Percentiles rank a stretch among this genome's conserved stretches.
phyloP scores from a whole-genome alignment of 2,797 vertebrate genomes.

The Macroramphosus scolopax region DNA sequence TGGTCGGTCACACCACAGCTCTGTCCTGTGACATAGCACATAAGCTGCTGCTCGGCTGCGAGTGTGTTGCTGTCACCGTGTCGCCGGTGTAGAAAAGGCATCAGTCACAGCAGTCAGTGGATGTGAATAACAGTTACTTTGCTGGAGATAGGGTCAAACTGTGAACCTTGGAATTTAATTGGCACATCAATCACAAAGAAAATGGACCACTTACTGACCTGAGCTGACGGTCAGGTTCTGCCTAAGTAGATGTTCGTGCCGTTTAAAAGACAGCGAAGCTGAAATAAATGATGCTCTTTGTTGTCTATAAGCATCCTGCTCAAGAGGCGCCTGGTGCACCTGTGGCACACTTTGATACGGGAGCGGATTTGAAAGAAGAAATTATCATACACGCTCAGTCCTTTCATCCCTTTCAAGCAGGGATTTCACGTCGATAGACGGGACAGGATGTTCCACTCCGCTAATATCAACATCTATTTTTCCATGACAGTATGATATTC shows the following conservation, averaged over 20 bases:
- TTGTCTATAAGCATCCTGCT: too few species aligned
- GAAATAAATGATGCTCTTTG: conserved; percentile 4
- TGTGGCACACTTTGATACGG: neutral
- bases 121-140: neutral
- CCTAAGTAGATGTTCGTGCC: neutral
- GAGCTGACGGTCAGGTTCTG: neutral
- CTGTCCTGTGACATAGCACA: too few species aligned
- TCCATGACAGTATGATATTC: neutral
- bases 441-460: conserved; percentile 1
- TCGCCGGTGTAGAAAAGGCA: too few species aligned
- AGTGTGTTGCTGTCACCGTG: neutral
- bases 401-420: conserved; percentile 1
- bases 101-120: neutral
- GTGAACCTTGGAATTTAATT: too few species aligned
- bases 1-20: too few species aligned
- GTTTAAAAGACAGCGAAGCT: neutral
- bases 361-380: neutral
- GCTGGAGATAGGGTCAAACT: neutral
- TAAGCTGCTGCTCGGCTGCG: neutral
- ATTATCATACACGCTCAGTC: neutral
- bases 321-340: neutral
- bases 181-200: neutral
- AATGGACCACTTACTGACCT: neutral
- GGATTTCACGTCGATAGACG: neutral
- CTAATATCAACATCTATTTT: conserved; percentile 1